Percentiles rank a stretch among this genome's conserved stretches.
These are phyloP conservation scores for Mohoua ochrocephala DNA, from an alignment of 2,113 vertebrate species.

Conservation along the genomic window DNA sequence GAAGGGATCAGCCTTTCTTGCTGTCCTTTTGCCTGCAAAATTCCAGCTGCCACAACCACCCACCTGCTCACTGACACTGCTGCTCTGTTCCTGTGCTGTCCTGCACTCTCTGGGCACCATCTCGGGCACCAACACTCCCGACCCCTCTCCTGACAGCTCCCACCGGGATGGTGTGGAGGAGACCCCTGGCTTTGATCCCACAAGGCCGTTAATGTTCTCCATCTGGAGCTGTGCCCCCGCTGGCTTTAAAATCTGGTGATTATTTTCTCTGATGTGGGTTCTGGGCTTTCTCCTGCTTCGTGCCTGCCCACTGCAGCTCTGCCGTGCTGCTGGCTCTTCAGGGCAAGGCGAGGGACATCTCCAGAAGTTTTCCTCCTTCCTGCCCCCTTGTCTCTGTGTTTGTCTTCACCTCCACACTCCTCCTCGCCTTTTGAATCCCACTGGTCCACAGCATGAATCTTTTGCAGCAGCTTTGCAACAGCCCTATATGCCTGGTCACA, in stretches of 20 bases:
- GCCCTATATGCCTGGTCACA: background rate
- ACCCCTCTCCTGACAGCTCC: background rate
- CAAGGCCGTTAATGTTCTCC: background rate
- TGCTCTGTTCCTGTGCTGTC: background rate
- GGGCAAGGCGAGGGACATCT: accelerated
- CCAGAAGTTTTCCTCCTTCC: background rate
- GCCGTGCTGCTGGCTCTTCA: background rate
- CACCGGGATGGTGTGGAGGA: background rate
- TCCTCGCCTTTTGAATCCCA: background rate
- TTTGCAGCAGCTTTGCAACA: background rate
- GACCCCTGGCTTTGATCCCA: background rate
- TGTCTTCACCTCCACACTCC: background rate
- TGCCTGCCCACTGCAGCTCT: background rate
- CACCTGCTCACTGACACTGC: background rate
- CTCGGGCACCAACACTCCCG: accelerated
- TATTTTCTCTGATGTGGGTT: background rate
- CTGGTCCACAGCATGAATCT: background rate
- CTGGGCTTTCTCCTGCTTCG: background rate
- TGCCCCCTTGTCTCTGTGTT: background rate
- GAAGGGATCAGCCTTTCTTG: background rate
- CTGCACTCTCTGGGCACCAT: accelerated
- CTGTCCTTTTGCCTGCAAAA: background rate
- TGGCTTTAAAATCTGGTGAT: background rate
- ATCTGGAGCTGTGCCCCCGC: accelerated
- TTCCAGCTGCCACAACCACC: background rate